Evolutionary conservation across 2,797 vertebrate species (phyloP).

Genomic region (Astyanax mexicanus): DNA sequence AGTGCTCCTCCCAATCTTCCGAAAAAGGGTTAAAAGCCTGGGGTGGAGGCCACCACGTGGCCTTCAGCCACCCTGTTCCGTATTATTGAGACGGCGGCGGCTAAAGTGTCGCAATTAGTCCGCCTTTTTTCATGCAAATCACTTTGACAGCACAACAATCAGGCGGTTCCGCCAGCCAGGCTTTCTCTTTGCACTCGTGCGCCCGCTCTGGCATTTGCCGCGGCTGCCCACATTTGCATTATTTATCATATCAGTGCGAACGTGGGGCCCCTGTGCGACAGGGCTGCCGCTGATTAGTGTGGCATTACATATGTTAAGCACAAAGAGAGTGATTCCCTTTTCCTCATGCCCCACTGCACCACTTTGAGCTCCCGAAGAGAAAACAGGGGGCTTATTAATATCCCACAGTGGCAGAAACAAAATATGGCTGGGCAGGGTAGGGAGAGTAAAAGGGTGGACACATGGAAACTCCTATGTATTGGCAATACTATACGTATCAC

Average conservation of each 20-base stretch:
- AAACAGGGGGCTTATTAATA: constrained; percentile 59
- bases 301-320: constrained; percentile 74
- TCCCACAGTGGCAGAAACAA: constrained; percentile 60
- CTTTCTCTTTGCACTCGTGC: constrained; percentile 49
- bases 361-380: constrained; percentile 53
- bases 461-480: too few species aligned
- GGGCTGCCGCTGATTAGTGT: constrained; percentile 70
- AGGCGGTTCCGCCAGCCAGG: constrained; percentile 74
- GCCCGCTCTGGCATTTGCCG: constrained; percentile 76
- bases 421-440: constrained; percentile 54
- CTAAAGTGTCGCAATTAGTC: constrained; percentile 84
- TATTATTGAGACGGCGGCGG: constrained; percentile 79
- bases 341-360: constrained; percentile 59
- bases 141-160: constrained; percentile 84
- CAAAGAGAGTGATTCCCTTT: constrained; percentile 69
- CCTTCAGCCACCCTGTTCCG: constrained; percentile 74
- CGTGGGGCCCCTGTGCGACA: constrained; percentile 66
- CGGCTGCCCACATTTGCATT: constrained; percentile 79
- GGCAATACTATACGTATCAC: too few species aligned
- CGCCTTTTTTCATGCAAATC: constrained; percentile 84
- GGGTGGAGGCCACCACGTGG: constrained; percentile 62
- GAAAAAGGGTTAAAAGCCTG: constrained; percentile 64
- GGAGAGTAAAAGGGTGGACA: constrained; percentile 23
- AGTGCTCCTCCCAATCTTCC: constrained; percentile 31
- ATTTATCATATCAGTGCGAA: constrained; percentile 80